Percentiles rank a stretch among this genome's conserved stretches.
phyloP scores from a whole-genome alignment of 2,888 invertebrate genomes.

The Thereva unica region DNA sequence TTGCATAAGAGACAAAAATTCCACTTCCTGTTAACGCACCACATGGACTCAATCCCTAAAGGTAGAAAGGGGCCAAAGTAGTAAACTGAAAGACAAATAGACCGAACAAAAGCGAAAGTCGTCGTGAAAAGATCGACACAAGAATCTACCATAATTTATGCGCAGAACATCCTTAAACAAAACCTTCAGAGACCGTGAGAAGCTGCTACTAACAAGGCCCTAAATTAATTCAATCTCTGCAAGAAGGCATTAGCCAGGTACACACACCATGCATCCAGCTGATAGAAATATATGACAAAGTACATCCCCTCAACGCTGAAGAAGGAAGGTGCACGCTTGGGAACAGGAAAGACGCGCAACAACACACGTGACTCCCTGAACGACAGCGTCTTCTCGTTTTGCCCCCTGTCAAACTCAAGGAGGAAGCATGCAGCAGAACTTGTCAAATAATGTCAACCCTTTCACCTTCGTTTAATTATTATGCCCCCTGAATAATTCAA shows the following conservation, averaged over 20 bases:
- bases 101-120: background rate
- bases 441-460: constrained; percentile 7
- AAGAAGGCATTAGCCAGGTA: constrained; percentile 23
- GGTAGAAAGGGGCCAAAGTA: constrained; percentile 14
- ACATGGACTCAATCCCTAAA: constrained; percentile 5
- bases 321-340: background rate
- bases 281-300: constrained; percentile 27
- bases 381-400: background rate
- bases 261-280: constrained; percentile 19
- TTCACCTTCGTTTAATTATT: background rate
- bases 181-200: constrained; percentile 22
- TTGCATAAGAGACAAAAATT: constrained; percentile 23
- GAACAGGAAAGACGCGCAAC: constrained; percentile 13
- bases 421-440: constrained; percentile 20
- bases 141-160: constrained; percentile 19
- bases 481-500: constrained; percentile 5
- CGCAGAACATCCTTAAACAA: constrained; percentile 28
- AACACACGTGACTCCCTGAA: constrained; percentile 22
- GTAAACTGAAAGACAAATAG: constrained; percentile 27
- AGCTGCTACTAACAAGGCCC: constrained; percentile 6
- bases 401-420: background rate
- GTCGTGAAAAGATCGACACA: constrained; percentile 13
- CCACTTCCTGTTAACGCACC: constrained; percentile 27
- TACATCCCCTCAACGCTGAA: constrained; percentile 6
- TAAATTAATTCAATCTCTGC: constrained; percentile 31